Base-by-base conservation (phyloP, 1,140 invertebrate genomes). In the Penaeus chinensis region DNA sequence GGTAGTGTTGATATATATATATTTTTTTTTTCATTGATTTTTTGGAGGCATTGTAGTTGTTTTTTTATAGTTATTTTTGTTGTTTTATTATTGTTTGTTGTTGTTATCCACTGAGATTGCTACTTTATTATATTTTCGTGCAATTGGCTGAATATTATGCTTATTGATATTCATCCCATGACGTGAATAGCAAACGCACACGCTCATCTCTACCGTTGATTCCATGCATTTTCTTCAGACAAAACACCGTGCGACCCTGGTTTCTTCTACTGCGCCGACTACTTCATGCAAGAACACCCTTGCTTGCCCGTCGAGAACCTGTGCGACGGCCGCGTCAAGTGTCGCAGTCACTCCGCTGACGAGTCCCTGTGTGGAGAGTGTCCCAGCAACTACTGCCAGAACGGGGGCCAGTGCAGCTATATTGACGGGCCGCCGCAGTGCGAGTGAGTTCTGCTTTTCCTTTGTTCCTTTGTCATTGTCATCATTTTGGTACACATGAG, bases 291-390 rank as follows among this genome's bases (percentile, higher is more conserved):
- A 69, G 42, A 82, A 7, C 79, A 47, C 32, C 88, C 88, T 11
- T 89, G 88, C 60, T 82, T 89, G 83, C n/a, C 13, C 2, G 32
- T 37, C 4, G n/a, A 32, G 19, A 24, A 85, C 32, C 32, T 82
- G 47, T 89, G 88, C 42, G 54, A 89, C 66, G 79, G 80, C 27
- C 27, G 24, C n/a, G 66, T 24, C 0, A 19, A 76, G 10, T 89
- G 88, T 47, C n/a, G 22, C 4, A 18, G 78, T 24, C 77, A 89
- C 71, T 42, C 63, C 18, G 88, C 83, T 82, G 88, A 89, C 80
- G 88, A 89, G 69, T 85, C 83, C 32, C 22, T 89, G 54, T 89
- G 88, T 82, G 83, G 78, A n/a, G 10, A 19, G 20, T 89, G 88
- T 27, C 88, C 79, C 7, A 20, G 32, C n/a, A 61, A 82, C 60